phyloP scores from a whole-genome alignment of 2,888 invertebrate species.

The Caenorhabditis imperialis region DNA sequence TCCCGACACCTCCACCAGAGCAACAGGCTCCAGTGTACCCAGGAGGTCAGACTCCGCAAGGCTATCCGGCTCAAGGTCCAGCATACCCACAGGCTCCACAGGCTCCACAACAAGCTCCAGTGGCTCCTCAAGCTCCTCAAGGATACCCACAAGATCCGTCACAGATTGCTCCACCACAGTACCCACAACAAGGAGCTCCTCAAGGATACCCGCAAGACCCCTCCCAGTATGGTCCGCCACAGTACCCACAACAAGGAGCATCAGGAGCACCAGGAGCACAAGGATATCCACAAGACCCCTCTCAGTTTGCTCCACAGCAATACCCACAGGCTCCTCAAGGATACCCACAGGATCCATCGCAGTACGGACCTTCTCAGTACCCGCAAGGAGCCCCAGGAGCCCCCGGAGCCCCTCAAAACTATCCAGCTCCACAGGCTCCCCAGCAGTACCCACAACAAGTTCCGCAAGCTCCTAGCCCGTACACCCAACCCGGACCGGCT shows the following conservation, averaged over 20 bases:
- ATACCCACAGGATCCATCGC: too few relatives aligned
- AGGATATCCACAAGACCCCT: neutral
- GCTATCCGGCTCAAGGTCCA: conserved; percentile 29
- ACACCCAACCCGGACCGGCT: neutral
- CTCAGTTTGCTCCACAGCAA: too few relatives aligned
- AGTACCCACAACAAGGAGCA: conserved; percentile 7
- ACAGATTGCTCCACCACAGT: neutral
- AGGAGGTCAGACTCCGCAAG: conserved; percentile 26
- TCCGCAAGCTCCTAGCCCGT: neutral
- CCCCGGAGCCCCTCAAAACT: conserved; percentile 1
- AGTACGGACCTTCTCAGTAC: neutral
- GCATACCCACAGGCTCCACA: conserved; percentile 3
- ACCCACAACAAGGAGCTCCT: conserved; percentile 9
- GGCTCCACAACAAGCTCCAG: neutral
- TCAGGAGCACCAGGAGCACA: neutral
- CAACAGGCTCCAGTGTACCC: conserved; percentile 24
- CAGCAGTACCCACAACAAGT: neutral
- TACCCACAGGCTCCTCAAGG: too few relatives aligned
- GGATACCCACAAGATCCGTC: neutral
- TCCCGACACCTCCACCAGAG: conserved; percentile 53
- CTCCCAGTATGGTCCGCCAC: conserved; percentile 14
- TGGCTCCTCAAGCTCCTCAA: conserved; percentile 4
- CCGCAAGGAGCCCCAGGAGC: neutral
- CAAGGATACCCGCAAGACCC: conserved; percentile 14
- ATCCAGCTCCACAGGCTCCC: conserved; percentile 7